Evolutionary conservation across 1,140 invertebrate species (phyloP).

Genomic region (Drusus annulatus): DNA sequence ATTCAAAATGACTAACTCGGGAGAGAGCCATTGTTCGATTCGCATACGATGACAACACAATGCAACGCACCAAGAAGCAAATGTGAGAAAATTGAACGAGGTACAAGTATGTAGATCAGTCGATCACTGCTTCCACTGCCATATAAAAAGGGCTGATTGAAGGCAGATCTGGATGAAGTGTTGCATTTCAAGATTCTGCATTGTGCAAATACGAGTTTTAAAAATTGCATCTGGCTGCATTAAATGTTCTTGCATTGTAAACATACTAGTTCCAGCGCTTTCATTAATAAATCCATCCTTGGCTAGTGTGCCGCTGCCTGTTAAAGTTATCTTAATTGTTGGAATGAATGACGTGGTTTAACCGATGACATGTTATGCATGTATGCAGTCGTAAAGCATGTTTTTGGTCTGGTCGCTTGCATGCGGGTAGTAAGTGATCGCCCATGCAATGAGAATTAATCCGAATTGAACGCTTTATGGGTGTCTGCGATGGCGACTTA

Average conservation of each 20-base stretch:
- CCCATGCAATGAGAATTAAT: slow-evolving; percentile 1
- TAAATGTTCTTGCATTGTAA: background rate
- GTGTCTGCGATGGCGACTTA: slow-evolving; percentile 13
- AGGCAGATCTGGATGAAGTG: background rate
- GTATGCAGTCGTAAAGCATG: background rate
- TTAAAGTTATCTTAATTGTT: background rate
- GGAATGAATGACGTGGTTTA: slow-evolving; percentile 6
- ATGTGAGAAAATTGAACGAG: too few species aligned
- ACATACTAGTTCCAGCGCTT: background rate
- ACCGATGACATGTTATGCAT: slow-evolving; percentile 2
- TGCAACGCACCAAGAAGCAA: too few species aligned
- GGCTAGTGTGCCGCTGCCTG: background rate
- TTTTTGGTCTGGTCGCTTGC: slow-evolving; percentile 5
- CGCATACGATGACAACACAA: too few species aligned
- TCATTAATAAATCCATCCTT: background rate
- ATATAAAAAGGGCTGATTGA: background rate
- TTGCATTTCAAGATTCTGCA: background rate
- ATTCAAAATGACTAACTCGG: too few species aligned
- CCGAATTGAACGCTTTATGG: slow-evolving; percentile 18
- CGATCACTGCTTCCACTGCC: too few species aligned
- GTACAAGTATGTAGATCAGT: too few species aligned
- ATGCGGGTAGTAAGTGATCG: slow-evolving; percentile 16
- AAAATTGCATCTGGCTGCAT: background rate
- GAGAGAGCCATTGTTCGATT: too few species aligned
- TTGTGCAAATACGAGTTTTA: background rate